A percentile compares a stretch with the other conserved stretches of the same genome.
Evolutionary conservation across 2,888 invertebrate species (phyloP).

Genomic region (Mantis religiosa): DNA sequence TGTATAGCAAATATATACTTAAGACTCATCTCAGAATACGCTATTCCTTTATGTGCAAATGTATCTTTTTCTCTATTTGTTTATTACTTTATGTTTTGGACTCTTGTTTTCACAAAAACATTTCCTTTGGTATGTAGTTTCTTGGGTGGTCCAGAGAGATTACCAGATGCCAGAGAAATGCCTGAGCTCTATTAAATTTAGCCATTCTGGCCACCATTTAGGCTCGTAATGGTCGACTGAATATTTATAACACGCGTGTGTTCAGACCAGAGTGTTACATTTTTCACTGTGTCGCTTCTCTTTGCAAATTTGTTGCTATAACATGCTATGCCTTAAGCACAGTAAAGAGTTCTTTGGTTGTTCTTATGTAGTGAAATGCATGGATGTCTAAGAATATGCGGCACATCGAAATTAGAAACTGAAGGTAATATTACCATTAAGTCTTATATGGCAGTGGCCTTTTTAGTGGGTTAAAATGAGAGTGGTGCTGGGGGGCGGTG

Average conservation of each 20-base stretch:
- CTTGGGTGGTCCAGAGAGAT: neutral
- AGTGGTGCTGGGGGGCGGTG: too few relatives aligned
- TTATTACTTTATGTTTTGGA: too few relatives aligned
- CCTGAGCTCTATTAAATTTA: neutral
- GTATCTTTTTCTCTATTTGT: too few relatives aligned
- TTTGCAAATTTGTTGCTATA: neutral
- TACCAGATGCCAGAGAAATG: neutral
- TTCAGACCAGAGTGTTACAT: neutral
- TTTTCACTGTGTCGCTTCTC: neutral
- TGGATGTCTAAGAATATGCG: too few relatives aligned
- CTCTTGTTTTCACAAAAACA: neutral
- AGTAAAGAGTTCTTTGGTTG: neutral
- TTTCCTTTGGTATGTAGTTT: neutral
- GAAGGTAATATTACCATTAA: too few relatives aligned
- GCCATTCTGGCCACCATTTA: neutral
- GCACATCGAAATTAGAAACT: too few relatives aligned
- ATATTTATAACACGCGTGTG: neutral
- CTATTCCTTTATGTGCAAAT: too few relatives aligned
- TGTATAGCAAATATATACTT: too few relatives aligned
- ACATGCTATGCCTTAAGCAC: neutral
- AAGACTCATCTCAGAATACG: too few relatives aligned
- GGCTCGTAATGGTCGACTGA: neutral
- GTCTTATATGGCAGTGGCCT: too few relatives aligned
- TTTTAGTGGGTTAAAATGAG: too few relatives aligned
- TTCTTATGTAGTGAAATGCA: neutral